Evolutionary conservation across 2,888 invertebrate genomes (phyloP).

Genomic region (Phytoseiulus persimilis): DNA sequence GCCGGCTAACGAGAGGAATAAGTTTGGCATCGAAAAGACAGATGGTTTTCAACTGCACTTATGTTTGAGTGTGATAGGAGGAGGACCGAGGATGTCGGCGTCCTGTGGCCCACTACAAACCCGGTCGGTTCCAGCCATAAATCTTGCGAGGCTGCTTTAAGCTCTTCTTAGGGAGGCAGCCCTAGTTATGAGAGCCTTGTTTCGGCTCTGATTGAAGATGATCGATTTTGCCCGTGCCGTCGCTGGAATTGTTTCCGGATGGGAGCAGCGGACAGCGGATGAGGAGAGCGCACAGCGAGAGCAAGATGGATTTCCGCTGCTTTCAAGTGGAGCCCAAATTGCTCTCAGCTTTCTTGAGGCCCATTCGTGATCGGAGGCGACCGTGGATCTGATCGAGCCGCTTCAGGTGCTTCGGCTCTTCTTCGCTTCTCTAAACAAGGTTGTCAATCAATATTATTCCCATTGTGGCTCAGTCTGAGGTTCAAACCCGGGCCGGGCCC

Average conservation of each 20-base stretch:
- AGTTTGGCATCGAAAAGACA: conserved; percentile 5
- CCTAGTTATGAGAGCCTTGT: background rate
- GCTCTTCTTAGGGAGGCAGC: background rate
- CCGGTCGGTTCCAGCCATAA: background rate
- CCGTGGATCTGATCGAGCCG: background rate
- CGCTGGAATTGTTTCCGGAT: background rate
- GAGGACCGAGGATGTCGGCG: background rate
- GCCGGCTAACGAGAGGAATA: background rate
- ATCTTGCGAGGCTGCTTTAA: background rate
- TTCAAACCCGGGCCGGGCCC: background rate
- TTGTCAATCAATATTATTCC: background rate
- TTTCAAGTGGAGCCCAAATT: background rate
- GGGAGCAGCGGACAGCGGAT: background rate
- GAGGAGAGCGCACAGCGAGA: background rate
- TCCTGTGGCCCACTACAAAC: background rate
- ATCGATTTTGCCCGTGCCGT: background rate
- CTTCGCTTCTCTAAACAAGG: background rate
- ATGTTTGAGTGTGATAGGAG: conserved; percentile 5
- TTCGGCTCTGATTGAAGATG: background rate
- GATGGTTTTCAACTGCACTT: background rate
- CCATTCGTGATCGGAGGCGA: background rate
- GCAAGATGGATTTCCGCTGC: background rate
- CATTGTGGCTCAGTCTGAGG: background rate
- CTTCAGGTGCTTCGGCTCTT: background rate
- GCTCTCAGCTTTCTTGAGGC: background rate